Evolutionary conservation across 2,888 invertebrate species (phyloP).

Genomic region (Schizaphis graminum): DNA sequence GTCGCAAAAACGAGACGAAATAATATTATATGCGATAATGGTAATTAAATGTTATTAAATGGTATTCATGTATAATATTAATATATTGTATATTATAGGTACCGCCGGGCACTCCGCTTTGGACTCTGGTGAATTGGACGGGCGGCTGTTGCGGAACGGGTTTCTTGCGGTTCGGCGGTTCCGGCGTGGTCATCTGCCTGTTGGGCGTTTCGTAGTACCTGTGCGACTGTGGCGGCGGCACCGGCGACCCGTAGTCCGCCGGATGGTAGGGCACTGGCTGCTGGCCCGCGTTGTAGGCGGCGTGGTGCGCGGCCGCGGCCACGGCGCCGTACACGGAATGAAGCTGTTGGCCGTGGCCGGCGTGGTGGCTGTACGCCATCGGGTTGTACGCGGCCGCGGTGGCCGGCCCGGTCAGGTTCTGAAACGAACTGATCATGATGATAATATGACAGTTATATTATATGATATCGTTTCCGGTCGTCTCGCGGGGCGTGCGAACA

Average conservation of each 20-base stretch:
- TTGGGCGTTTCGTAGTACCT: slow-evolving; percentile 45
- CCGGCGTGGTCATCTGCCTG: slow-evolving; percentile 44
- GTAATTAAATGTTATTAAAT: not conserved
- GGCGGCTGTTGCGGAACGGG: slow-evolving; percentile 23
- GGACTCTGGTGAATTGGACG: slow-evolving; percentile 71
- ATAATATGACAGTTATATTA: too few relatives aligned
- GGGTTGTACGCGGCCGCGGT: not conserved
- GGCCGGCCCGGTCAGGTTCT: slow-evolving; percentile 41
- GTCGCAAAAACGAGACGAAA: too few relatives aligned
- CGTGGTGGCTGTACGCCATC: slow-evolving; percentile 12
- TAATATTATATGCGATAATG: too few relatives aligned
- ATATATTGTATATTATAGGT: not conserved
- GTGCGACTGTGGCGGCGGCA: slow-evolving; percentile 26
- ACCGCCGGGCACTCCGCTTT: slow-evolving; percentile 68
- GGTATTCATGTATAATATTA: not conserved
- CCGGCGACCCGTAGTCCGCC: slow-evolving; percentile 12
- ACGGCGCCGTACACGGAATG: slow-evolving; percentile 20
- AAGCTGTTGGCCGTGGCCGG: not conserved
- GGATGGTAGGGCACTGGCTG: slow-evolving; percentile 41
- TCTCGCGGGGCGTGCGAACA: not conserved
- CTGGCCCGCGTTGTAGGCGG: slow-evolving; percentile 16
- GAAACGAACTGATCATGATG: slow-evolving; percentile 31
- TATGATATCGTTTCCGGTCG: not conserved
- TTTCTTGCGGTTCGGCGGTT: slow-evolving; percentile 57
- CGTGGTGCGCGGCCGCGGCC: not conserved